Percentiles rank a stretch among this genome's conserved stretches.
phyloP scores from a whole-genome alignment of 2,113 vertebrate genomes.

The Phasianus colchicus region DNA sequence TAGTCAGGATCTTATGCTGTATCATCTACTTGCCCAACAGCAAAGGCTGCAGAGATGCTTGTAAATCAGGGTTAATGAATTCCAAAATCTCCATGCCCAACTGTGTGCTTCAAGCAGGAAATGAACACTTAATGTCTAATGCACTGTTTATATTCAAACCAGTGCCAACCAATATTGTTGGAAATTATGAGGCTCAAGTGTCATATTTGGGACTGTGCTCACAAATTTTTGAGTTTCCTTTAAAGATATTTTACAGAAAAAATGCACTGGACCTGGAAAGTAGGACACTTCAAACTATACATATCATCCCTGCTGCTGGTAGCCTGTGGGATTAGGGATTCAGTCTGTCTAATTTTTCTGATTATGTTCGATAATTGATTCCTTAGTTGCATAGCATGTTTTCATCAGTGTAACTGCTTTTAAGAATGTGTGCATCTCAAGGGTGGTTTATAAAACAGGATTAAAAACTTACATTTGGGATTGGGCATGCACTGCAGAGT shows the following conservation, averaged over 20 bases:
- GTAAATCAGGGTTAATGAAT: background rate
- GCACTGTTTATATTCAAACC: background rate
- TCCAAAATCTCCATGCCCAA: background rate
- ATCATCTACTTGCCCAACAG: background rate
- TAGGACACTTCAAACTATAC: background rate
- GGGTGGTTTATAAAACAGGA: background rate
- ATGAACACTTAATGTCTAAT: background rate
- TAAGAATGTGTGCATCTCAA: background rate
- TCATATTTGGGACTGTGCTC: background rate
- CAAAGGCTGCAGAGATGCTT: background rate
- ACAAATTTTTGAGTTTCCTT: slow-evolving; percentile 7
- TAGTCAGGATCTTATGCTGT: background rate
- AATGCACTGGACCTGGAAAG: background rate
- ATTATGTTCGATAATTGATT: background rate
- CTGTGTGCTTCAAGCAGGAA: background rate
- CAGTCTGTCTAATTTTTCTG: background rate
- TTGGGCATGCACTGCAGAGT: background rate
- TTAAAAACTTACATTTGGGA: background rate
- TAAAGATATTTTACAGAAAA: slow-evolving; percentile 1
- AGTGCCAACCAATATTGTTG: background rate
- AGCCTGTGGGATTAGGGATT: slow-evolving; percentile 24
- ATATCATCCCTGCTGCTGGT: background rate
- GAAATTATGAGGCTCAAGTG: background rate
- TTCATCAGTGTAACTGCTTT: background rate
- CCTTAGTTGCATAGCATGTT: background rate